A percentile compares a stretch with the other conserved stretches of the same genome.
Evolutionary conservation across 2,113 vertebrate genomes (phyloP).

Genomic region (Heterotilapia buettikoferi): DNA sequence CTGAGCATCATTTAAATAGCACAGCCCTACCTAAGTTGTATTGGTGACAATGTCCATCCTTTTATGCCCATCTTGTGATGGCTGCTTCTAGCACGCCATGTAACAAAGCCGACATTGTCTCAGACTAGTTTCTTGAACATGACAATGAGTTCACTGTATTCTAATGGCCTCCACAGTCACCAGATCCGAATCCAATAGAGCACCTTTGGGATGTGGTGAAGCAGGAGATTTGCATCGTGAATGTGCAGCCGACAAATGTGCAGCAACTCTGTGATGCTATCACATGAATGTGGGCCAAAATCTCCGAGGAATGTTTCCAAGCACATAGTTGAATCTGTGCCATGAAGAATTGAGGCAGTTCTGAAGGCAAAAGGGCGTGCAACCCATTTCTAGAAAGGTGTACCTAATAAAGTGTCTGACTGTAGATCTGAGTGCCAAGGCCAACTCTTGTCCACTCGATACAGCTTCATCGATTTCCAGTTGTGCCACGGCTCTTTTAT

Average conservation of each 20-base stretch:
- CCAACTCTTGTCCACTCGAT: not conserved
- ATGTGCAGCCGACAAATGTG: not conserved
- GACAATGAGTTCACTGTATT: not conserved
- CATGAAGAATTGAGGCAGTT: not conserved
- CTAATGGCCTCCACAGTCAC: not conserved
- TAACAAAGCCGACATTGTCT: not conserved
- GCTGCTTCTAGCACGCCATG: not conserved
- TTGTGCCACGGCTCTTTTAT: not conserved
- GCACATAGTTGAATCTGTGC: not conserved
- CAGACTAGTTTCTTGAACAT: not conserved
- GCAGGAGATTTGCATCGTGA: not conserved
- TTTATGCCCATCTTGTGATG: not conserved
- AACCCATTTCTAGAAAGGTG: not conserved
- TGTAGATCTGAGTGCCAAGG: not conserved
- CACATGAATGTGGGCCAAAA: not conserved
- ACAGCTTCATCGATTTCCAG: not conserved
- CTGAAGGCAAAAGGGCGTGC: not conserved
- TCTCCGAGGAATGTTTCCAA: not conserved
- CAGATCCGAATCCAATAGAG: not conserved
- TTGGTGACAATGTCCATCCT: not conserved
- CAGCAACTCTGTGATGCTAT: not conserved
- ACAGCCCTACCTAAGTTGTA: not conserved
- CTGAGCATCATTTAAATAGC: not conserved
- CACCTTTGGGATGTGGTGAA: not conserved
- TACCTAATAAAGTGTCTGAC: not conserved